A percentile compares a stretch with the other conserved stretches of the same genome.
These are phyloP conservation scores for Labeo catla DNA, from an alignment of 2,113 vertebrate genomes.

Conservation along the genomic window DNA sequence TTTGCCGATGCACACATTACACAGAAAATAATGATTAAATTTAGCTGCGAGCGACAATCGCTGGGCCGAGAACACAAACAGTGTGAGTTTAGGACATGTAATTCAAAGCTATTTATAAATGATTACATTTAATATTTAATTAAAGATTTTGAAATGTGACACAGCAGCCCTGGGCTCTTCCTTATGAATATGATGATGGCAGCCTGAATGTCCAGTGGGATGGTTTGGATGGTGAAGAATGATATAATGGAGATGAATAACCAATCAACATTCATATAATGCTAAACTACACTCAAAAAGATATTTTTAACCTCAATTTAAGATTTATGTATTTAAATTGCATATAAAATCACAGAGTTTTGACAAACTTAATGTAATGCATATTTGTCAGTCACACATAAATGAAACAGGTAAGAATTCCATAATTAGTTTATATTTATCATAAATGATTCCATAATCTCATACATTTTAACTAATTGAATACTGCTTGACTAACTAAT, in stretches of 20 bases:
- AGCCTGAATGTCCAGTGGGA: background rate
- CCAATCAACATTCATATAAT: constrained; percentile 55
- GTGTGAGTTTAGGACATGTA: background rate
- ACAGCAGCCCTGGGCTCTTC: background rate
- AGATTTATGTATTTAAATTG: background rate
- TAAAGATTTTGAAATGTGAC: background rate
- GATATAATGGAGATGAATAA: constrained; percentile 31
- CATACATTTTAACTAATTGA: background rate
- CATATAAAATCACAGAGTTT: background rate
- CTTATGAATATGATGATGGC: background rate
- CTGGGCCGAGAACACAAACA: background rate
- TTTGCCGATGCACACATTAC: background rate
- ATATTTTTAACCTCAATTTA: background rate
- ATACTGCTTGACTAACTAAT: too few relatives aligned
- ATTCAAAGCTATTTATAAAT: background rate
- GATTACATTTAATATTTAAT: background rate
- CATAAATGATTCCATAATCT: background rate
- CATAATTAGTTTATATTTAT: background rate
- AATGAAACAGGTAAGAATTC: background rate
- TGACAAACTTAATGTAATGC: background rate
- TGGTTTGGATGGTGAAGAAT: constrained; percentile 8
- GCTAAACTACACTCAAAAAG: constrained; percentile 38
- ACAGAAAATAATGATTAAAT: background rate
- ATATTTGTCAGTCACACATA: background rate
- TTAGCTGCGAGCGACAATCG: background rate